A percentile compares a stretch with the other conserved stretches of the same genome.
Conservation (phyloP, 2,113 vertebrate species). For the Pelecanoides urinatrix region DNA sequence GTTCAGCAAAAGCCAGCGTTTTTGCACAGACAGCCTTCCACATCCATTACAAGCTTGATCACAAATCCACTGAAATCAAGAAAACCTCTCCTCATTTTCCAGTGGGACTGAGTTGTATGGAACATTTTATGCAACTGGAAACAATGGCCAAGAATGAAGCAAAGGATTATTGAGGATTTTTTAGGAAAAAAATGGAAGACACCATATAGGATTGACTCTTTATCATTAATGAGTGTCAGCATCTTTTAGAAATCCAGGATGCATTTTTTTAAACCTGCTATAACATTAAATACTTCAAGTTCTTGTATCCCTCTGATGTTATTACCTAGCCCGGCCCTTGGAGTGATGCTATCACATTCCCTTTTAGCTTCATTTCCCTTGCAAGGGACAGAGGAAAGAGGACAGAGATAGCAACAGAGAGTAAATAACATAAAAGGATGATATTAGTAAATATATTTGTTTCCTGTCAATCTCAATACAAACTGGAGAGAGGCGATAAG, state of each 20-base stretch:
- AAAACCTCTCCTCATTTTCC: not conserved
- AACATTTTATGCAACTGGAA: not conserved
- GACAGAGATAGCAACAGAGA: not conserved
- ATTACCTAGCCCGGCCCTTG: not conserved
- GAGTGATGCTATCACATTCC: not conserved
- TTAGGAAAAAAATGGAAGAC: not conserved
- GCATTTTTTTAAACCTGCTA: not conserved
- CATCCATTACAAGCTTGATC: not conserved
- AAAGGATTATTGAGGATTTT: not conserved
- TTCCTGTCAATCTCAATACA: not conserved
- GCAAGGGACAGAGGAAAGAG: conserved; percentile 22
- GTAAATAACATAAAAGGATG: not conserved
- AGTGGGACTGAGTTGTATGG: not conserved
- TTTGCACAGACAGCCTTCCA: not conserved
- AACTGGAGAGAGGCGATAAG: conserved; percentile 6
- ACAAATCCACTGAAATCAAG: not conserved
- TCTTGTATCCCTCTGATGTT: not conserved
- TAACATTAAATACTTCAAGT: not conserved
- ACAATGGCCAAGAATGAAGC: not conserved
- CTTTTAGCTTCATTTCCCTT: conserved; percentile 12
- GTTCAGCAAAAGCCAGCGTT: not conserved
- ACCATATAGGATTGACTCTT: not conserved
- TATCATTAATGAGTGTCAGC: not conserved
- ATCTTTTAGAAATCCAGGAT: not conserved
- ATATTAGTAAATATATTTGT: conserved; percentile 36